Percentiles rank a stretch among this genome's conserved stretches.
Conservation (phyloP, 2,888 invertebrate species). For the Kryphioiulus occultus region DNA sequence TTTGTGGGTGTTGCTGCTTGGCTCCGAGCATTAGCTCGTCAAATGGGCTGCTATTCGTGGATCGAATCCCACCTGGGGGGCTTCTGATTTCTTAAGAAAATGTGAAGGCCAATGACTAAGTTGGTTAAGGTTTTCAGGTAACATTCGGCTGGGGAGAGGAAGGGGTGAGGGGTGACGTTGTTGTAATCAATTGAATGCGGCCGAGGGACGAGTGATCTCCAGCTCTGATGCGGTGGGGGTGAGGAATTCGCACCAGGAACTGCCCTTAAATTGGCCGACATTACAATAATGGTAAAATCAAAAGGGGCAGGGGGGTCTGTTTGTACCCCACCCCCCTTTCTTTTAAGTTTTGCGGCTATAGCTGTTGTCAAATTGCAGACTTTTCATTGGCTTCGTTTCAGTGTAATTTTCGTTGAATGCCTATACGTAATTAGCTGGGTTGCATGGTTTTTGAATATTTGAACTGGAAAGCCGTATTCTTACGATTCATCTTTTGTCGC, state of each 20-base stretch:
- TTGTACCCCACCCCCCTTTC: too few species aligned
- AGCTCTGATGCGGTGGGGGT: background rate
- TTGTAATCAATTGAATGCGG: constrained; percentile 18
- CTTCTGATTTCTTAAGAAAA: background rate
- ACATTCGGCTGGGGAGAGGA: background rate
- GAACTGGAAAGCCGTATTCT: too few species aligned
- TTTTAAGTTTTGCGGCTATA: too few species aligned
- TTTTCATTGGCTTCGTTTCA: too few species aligned
- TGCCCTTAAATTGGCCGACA: background rate
- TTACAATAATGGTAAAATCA: background rate
- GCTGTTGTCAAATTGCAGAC: too few species aligned
- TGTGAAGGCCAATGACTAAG: constrained; percentile 46
- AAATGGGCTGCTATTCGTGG: background rate
- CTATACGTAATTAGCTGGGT: too few species aligned
- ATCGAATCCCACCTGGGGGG: constrained; percentile 6
- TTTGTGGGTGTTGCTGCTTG: background rate
- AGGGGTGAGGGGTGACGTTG: constrained; percentile 31
- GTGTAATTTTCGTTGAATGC: too few species aligned
- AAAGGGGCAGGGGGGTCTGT: too few species aligned
- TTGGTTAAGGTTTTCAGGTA: constrained; percentile 47
- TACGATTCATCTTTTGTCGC: too few species aligned
- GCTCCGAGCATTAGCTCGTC: background rate
- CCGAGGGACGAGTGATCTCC: background rate
- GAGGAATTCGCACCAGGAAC: constrained; percentile 16
- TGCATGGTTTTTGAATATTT: too few species aligned